Percentiles rank a stretch among this genome's conserved stretches.
phyloP scores from a whole-genome alignment of 2,888 invertebrate species.

The Atherix ibis region DNA sequence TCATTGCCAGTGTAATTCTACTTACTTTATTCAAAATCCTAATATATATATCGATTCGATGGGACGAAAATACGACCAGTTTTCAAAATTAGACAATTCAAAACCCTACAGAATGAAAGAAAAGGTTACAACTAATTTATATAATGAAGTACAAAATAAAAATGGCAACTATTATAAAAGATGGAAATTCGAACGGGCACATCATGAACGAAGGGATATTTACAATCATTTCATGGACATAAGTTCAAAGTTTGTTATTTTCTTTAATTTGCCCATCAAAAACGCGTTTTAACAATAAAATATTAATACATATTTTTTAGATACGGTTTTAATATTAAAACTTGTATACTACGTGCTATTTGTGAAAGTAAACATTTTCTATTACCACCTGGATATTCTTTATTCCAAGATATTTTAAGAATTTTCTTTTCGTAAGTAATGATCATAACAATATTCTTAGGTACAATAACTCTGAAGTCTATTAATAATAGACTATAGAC shows the following conservation, averaged over 20 bases:
- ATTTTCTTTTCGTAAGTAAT: constrained; percentile 45
- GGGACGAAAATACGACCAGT: too few species aligned
- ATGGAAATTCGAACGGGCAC: constrained; percentile 20
- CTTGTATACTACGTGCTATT: constrained; percentile 47
- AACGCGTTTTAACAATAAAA: not conserved
- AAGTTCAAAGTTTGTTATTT: constrained; percentile 19
- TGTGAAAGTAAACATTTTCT: constrained; percentile 48
- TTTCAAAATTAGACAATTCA: too few species aligned
- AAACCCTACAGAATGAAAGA: too few species aligned
- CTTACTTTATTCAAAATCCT: too few species aligned
- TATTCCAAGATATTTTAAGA: constrained; percentile 49
- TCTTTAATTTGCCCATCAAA: not conserved
- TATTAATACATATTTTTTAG: constrained; percentile 13
- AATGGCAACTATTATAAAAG: not conserved
- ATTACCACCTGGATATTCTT: constrained; percentile 44
- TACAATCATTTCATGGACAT: constrained; percentile 22
- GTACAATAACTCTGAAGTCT: too few species aligned
- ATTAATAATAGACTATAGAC: too few species aligned
- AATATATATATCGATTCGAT: too few species aligned
- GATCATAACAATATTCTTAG: too few species aligned
- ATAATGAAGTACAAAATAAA: not conserved
- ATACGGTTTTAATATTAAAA: constrained; percentile 21
- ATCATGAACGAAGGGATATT: constrained; percentile 24
- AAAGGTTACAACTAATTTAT: too few species aligned
- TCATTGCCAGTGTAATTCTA: too few species aligned